Percentiles rank a stretch among this genome's conserved stretches.
Conservation (phyloP, 2,113 vertebrate genomes). For the Tetrax tetrax region DNA sequence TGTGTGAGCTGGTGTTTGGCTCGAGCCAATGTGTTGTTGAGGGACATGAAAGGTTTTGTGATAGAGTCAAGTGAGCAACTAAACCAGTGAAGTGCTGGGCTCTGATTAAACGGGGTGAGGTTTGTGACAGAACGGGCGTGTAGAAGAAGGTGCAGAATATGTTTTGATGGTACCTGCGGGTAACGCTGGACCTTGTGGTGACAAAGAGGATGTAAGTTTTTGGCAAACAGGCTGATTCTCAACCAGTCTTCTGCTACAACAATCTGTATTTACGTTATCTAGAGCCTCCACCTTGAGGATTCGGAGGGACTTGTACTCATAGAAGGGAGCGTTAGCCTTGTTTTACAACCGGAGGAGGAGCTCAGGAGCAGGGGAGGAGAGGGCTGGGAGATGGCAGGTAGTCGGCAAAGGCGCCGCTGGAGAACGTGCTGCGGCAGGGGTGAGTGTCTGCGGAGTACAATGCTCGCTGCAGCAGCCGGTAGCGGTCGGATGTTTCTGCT, state of each 20-base stretch:
- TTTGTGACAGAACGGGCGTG: neutral
- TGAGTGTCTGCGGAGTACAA: neutral
- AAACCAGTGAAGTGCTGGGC: neutral
- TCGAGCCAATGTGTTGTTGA: neutral
- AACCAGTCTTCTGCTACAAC: neutral
- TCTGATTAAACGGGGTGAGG: neutral
- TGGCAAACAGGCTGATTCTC: neutral
- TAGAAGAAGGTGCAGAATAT: neutral
- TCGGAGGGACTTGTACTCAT: neutral
- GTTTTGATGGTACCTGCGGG: neutral
- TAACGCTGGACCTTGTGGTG: neutral
- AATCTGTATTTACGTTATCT: neutral
- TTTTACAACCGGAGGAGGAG: neutral
- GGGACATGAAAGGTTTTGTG: neutral
- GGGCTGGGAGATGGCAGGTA: neutral
- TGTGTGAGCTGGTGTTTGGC: neutral
- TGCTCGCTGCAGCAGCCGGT: neutral
- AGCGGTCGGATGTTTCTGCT: neutral
- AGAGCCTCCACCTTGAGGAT: neutral
- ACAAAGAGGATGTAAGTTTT: neutral
- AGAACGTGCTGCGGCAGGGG: neutral
- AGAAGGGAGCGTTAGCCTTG: neutral
- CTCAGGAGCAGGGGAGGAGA: neutral
- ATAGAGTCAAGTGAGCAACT: conserved; percentile 13
- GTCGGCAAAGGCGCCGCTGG: neutral